Percentiles rank a stretch among this genome's conserved stretches.
Conservation (phyloP, 2,888 invertebrate genomes). For the Bombyx huttoni region DNA sequence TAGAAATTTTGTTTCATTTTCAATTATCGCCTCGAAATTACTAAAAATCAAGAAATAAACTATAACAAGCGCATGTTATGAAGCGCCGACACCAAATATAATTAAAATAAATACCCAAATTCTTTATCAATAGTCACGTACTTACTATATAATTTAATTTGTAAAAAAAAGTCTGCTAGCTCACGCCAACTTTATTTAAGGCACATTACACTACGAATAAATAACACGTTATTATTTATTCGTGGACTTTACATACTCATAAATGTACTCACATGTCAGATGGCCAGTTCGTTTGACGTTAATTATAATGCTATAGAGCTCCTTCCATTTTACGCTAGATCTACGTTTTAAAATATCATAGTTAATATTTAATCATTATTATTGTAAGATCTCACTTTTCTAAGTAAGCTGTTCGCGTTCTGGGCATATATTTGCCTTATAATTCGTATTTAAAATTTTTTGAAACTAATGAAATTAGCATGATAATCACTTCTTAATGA, state of each 20-base stretch:
- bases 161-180: constrained; percentile 46
- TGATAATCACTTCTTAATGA: no score
- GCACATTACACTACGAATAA: no score
- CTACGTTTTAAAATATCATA: constrained; percentile 10
- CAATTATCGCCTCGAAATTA: not conserved
- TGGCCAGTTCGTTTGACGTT: constrained; percentile 27
- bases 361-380: constrained; percentile 15
- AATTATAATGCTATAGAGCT: constrained; percentile 21
- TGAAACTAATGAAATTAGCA: constrained; percentile 5
- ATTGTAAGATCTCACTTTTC: constrained; percentile 54
- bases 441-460: constrained; percentile 10
- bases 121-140: no score
- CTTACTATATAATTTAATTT: not conserved
- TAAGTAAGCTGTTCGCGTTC: constrained; percentile 34
- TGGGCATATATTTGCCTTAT: constrained; percentile 1
- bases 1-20: not conserved
- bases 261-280: constrained; percentile 6
- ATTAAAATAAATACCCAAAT: not conserved
- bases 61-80: not conserved
- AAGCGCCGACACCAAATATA: not conserved
- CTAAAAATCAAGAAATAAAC: not conserved
- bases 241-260: not conserved
- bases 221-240: no score
- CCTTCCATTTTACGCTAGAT: constrained; percentile 48
- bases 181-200: constrained; percentile 22